Base-by-base conservation (phyloP, 2,888 invertebrate genomes). In the Acholoe squamosa region DNA sequence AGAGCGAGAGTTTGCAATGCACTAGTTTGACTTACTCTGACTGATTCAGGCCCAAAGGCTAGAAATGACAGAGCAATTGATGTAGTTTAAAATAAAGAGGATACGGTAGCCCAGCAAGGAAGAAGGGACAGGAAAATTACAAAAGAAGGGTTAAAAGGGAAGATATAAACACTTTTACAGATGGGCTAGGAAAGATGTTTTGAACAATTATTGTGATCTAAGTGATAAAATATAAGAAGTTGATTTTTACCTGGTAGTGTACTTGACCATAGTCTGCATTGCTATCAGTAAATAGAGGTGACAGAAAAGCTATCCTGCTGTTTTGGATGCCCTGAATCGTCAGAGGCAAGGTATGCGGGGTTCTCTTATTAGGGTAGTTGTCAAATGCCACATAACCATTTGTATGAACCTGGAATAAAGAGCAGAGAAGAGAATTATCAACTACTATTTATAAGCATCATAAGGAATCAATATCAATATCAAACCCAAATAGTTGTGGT, bases 331-430 rank as follows among this genome's bases (percentile, higher is more conserved):
- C 84, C 33, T 84, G 84, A n/a, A 84, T 84, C 14, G 0, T 84
- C 43, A 84, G 43, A 10, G 84, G 84, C 25, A 84, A 43, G 28
- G n/a, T 43, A 0, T 10, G 0, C 0, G 84, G 84, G 43, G 0
- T 14, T n/a, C 84, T 31, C 14, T 43, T 22, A 25, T 51, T 22
- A 43, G 84, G 84, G 25, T 84, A 84, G n/a, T 16, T 84, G 22
- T 84, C 84, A 51, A 84, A 84, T 19, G 19, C 43, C n/a, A 33
- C 25, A 84, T 84, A 84, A 3, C 84, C 84, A 51, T 84, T 84
- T 22, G 84, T 51, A 34, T 51, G 43, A 3, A 84, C 51, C 84
- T 84, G 84, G 10, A 14, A 54, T 19, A 10, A 54, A 54, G 54
- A 54, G 10, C 5, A 67, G 67, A 67, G 16, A 16, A n/a, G 7